Conservation (phyloP, 1,140 invertebrate genomes). For the Colletes latitarsis region DNA sequence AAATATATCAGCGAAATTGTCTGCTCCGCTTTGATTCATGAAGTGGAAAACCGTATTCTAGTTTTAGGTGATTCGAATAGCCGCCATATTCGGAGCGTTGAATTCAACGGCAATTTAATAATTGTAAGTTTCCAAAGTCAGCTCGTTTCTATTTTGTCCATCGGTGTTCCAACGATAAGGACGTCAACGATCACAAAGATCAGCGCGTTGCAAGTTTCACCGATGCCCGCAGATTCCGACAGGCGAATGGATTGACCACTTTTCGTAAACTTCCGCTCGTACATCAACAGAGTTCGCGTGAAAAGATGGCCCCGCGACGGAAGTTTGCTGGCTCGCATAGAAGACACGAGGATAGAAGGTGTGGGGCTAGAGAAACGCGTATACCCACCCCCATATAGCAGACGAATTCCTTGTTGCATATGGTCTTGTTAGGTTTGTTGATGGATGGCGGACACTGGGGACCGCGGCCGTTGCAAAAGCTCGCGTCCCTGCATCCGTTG, state of each 20-base stretch:
- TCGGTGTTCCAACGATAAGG: not conserved
- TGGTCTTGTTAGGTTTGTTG: constrained; percentile 95
- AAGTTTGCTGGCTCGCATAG: not conserved
- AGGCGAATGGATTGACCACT: constrained; percentile 23
- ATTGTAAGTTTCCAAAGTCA: no score
- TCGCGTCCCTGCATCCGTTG: constrained; percentile 95
- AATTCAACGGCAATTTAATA: no score
- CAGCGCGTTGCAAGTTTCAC: not conserved
- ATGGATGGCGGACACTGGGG: constrained; percentile 93
- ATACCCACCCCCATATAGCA: constrained; percentile 95
- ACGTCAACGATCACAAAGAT: constrained; percentile 10
- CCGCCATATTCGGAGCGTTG: no score
- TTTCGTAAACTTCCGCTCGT: constrained; percentile 24
- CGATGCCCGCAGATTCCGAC: constrained; percentile 5
- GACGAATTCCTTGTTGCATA: constrained; percentile 96
- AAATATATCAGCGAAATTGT: no score
- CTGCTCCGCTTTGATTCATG: no score
- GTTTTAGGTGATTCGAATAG: no score
- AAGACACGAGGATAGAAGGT: not conserved
- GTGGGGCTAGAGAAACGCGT: constrained; percentile 8
- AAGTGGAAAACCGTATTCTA: no score
- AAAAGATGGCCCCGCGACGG: not conserved
- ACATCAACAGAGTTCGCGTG: constrained; percentile 16
- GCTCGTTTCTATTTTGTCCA: not conserved
- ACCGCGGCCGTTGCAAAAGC: constrained; percentile 92